A percentile compares a stretch with the other conserved stretches of the same genome.
phyloP scores from a whole-genome alignment of 2,888 invertebrate genomes.

The Tetragonula carbonaria region DNA sequence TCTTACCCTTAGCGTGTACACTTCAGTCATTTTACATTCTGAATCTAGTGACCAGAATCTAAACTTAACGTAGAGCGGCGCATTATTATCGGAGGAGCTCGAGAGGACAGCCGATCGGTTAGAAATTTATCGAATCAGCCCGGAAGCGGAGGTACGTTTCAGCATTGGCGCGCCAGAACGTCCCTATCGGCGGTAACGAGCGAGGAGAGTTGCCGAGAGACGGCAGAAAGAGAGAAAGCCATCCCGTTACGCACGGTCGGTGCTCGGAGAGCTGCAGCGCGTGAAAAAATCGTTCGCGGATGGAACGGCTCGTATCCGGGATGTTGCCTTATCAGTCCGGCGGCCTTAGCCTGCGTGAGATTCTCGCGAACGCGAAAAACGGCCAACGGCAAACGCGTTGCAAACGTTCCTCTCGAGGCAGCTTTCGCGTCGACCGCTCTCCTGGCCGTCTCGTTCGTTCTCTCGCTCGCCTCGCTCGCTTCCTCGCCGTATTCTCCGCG shows the following conservation, averaged over 20 bases:
- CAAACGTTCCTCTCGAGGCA: slow-evolving; percentile 48
- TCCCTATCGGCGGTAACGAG: slow-evolving; percentile 34
- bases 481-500: slow-evolving; percentile 57
- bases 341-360: slow-evolving; percentile 46
- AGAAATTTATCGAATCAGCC: slow-evolving; percentile 11
- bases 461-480: slow-evolving; percentile 2
- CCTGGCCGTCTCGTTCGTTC: background rate
- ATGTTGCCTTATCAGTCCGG: slow-evolving; percentile 64
- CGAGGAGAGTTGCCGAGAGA: background rate
- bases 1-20: too few species aligned
- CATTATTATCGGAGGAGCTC: background rate
- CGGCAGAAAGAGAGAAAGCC: background rate
- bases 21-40: too few species aligned
- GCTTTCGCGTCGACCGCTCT: slow-evolving; percentile 16
- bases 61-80: background rate
- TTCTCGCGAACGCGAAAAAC: slow-evolving; percentile 57
- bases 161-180: background rate
- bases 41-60: too few species aligned
- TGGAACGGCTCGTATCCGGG: slow-evolving; percentile 47
- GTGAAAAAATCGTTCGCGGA: slow-evolving; percentile 46
- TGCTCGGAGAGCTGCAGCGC: slow-evolving; percentile 7
- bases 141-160: background rate
- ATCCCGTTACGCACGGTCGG: slow-evolving; percentile 50
- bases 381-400: slow-evolving; percentile 30
- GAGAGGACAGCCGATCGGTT: background rate